phyloP scores from a whole-genome alignment of 2,113 vertebrate genomes.

The Hippocampus abdominalis region DNA sequence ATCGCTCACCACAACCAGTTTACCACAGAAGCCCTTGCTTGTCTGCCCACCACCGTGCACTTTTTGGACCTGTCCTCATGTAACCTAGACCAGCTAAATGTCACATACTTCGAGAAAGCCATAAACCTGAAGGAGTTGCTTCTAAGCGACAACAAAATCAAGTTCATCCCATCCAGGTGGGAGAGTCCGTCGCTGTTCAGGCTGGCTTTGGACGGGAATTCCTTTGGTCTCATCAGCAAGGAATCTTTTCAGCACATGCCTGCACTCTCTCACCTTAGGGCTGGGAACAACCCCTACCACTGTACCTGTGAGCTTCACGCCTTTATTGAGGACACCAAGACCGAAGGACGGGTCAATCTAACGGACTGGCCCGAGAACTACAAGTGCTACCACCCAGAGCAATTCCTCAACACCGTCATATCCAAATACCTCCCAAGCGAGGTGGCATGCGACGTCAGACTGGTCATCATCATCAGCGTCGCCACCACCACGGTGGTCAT shows the following conservation, averaged over 20 bases:
- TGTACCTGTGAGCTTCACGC: slow-evolving; percentile 80
- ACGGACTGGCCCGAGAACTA: slow-evolving; percentile 78
- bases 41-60: slow-evolving; percentile 74
- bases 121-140: slow-evolving; percentile 62
- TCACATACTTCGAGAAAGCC: slow-evolving; percentile 71
- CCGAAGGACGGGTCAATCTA: slow-evolving; percentile 56
- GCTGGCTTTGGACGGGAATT: slow-evolving; percentile 78
- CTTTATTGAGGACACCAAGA: slow-evolving; percentile 71
- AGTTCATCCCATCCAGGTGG: slow-evolving; percentile 80
- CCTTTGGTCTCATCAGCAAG: slow-evolving; percentile 75
- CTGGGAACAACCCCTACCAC: slow-evolving; percentile 83
- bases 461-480: slow-evolving; percentile 73
- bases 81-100: slow-evolving; percentile 74
- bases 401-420: slow-evolving; percentile 68
- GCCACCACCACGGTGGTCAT: slow-evolving; percentile 61
- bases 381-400: slow-evolving; percentile 77
- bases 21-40: slow-evolving; percentile 53
- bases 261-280: slow-evolving; percentile 54
- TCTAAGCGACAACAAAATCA: slow-evolving; percentile 82
- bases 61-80: slow-evolving; percentile 79
- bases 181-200: slow-evolving; percentile 54
- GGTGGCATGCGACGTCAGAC: slow-evolving; percentile 72
- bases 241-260: slow-evolving; percentile 76
- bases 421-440: slow-evolving; percentile 63
- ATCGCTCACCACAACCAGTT: slow-evolving; percentile 71